Evolutionary conservation across 2,888 invertebrate species (phyloP).

Genomic region (Muscina levida): DNA sequence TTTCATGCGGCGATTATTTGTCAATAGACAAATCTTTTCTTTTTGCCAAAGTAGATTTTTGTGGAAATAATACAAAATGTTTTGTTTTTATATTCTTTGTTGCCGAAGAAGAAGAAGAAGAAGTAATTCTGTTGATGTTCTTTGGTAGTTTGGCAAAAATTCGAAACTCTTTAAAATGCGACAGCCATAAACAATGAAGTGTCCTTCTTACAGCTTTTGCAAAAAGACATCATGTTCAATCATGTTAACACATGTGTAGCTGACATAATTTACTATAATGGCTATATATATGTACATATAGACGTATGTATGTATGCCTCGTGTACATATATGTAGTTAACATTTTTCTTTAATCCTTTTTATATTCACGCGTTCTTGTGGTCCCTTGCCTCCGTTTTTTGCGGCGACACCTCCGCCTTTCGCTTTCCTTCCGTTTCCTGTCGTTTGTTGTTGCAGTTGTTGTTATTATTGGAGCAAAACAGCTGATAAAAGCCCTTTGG

Average conservation of each 20-base stretch:
- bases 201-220: constrained; percentile 62
- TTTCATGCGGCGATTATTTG: constrained; percentile 31
- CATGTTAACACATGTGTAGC: constrained; percentile 29
- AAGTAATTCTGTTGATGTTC: constrained; percentile 25
- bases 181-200: not conserved
- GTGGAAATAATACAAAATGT: not conserved
- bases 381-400: constrained; percentile 17
- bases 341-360: constrained; percentile 44
- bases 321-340: not conserved
- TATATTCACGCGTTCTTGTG: constrained; percentile 46
- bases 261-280: constrained; percentile 42
- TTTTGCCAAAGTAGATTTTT: not conserved
- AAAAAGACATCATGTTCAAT: constrained; percentile 30
- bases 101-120: too few relatives aligned
- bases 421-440: constrained; percentile 20
- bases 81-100: constrained; percentile 7
- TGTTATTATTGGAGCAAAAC: constrained; percentile 27
- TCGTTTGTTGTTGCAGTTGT: not conserved
- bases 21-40: constrained; percentile 53
- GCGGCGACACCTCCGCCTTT: constrained; percentile 4
- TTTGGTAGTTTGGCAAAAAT: too few relatives aligned
- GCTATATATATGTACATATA: constrained; percentile 24
- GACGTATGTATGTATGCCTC: not conserved
- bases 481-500: constrained; percentile 59
- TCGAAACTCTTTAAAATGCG: too few relatives aligned